Evolutionary conservation across 2,113 vertebrate genomes (phyloP).

Genomic region (Tretioscincus oriximinensis): DNA sequence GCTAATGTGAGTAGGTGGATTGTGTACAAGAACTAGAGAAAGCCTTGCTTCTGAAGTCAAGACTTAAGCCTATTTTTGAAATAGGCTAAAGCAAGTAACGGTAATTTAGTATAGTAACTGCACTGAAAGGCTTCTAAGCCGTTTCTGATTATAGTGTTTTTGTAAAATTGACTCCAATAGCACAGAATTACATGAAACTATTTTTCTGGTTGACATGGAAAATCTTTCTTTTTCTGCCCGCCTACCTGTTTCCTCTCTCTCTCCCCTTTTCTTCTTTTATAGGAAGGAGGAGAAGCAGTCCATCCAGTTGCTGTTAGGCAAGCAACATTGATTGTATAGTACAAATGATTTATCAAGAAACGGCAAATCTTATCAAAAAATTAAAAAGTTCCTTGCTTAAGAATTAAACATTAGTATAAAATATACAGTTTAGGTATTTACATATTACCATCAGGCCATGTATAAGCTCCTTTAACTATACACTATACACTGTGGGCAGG

Average conservation of each 20-base stretch:
- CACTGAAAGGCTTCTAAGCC: neutral
- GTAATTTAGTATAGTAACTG: neutral
- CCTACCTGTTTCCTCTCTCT: no score
- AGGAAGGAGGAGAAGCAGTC: no score
- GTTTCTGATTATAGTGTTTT: neutral
- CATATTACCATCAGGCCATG: constrained; percentile 96
- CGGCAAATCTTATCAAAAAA: constrained; percentile 90
- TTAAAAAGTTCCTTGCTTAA: constrained; percentile 84
- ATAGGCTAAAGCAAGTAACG: neutral
- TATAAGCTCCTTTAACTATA: constrained; percentile 91
- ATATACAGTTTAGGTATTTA: constrained; percentile 98
- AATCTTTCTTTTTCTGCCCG: neutral
- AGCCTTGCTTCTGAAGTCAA: neutral
- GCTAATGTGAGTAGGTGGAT: neutral
- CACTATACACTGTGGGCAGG: constrained; percentile 92
- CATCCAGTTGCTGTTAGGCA: no score
- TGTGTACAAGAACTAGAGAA: neutral
- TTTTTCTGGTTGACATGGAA: neutral
- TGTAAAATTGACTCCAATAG: no score
- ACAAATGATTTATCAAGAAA: constrained; percentile 61
- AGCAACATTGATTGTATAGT: no score
- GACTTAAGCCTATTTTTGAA: neutral
- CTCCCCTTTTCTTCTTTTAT: no score
- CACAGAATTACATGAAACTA: no score
- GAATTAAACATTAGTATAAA: constrained; percentile 98